Evolutionary conservation across 1,140 invertebrate species (phyloP), one percentile per base, ranked within the genome.

Genomic region (Agraylea sexmaculata): DNA sequence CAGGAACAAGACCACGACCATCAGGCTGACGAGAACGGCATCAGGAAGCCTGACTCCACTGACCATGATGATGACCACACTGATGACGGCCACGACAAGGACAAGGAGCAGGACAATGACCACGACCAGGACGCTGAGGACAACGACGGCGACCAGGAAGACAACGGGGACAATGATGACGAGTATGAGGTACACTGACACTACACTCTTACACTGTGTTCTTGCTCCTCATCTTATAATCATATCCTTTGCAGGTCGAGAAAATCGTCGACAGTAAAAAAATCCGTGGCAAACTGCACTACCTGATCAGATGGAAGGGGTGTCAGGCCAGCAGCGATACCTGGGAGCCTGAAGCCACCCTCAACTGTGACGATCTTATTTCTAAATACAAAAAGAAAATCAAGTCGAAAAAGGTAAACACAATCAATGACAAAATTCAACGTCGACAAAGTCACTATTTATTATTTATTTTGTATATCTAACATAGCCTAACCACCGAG

Each of bases 221-320:
- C 18, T 36, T 20, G 18, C 18, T 20, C 4, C 20, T 25, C 17
- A 19, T 29, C 4, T 19, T 31, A 11, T 25, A n/a, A 25, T 25
- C 6, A 25, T n/a, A n/a, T 2, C 7, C 2, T 12, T 37, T 56
- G 19, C 34, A 83, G 79, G 79, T 84, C 0, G 74, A 82, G 49
- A 71, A 73, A 49, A 70, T 83, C n/a, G 51, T 84, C 8, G 72
- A 71, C 39, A 70, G 77, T 10, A 81, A 80, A 50, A 72, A 62
- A 8, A 69, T 76, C 11, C 75, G 75, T 54, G 78, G 80, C 0
- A 71, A 75, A 25, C 61, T 72, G 2, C 71, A 81, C 52, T 89
- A 83, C 55, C 64, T 80, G 13, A 81, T 90, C 1, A 66, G 83
- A 44, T 90, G 86, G 86, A 84, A 84, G 51, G 83, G 83, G 0